Evolutionary conservation across 2,797 vertebrate species (phyloP), one percentile per base, ranked within the genome.

Genomic region (Borostomias antarcticus): DNA sequence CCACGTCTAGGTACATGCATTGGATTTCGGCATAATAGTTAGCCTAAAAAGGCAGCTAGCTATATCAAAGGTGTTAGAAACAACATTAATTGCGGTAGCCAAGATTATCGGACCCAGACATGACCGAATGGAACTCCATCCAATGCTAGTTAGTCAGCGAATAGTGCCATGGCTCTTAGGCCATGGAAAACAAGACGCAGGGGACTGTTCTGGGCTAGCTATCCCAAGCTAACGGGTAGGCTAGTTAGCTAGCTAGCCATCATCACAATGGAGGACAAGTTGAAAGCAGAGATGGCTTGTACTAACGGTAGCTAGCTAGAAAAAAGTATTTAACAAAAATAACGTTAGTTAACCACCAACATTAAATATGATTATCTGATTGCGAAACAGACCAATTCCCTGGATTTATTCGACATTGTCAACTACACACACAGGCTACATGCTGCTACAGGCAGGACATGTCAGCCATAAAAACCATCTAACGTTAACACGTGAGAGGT

Each of bases 401-500:
- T n/a, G n/a, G 13, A 45, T 45, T 45, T 45, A 17, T 45, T 45
- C 15, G 6, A 45, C 40, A 45, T 17, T 45, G 1, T n/a, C 15
- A 17, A 43, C 40, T 43, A 13, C 40, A 17, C 37, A 40, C 37
- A 6, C 15, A 40, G 37, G 10, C 37, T 43, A 43, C 40, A 15
- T 43, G 21, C 9, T 37, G 29, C 53, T 56, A 43, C 15, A 26
- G 29, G 21, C 56, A 19, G 10, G 54, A 21, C n/a, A 58, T 43
- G 52, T 65, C 32, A 40, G 21, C 43, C 40, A 50, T 29, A 32
- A 26, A 15, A 66, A 50, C 63, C 23, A 45, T 13, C 40, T 45
- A 17, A 17, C 15, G 1, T 4, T 53, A 63, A 72, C 66, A 75
- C 63, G 73, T 78, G 69, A 72, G 53, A 40, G 40, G 40, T n/a